Evolutionary conservation across 2,888 invertebrate genomes (phyloP), one percentile per base, ranked within the genome.

Genomic region (Pyrgus malvae): DNA sequence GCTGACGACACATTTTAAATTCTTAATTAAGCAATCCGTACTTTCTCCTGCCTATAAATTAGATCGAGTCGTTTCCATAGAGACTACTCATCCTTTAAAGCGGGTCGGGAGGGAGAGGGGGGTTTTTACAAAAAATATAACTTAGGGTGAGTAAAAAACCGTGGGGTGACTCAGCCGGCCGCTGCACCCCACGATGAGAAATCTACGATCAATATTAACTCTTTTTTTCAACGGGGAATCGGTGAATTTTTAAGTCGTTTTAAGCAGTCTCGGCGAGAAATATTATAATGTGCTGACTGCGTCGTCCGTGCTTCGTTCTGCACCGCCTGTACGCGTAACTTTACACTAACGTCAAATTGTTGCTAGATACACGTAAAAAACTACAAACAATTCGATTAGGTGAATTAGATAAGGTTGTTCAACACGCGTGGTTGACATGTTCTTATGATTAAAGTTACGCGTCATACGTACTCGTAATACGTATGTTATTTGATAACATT

Each of bases 201-300:
- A 90, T 88, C 89, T 84, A 87, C 91, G 91, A 91, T 91, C 91
- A 90, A 91, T 91, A 91, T 90, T 91, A 91, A 91, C 91, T 91
- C 91, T 91, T 91, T 90, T 87, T 90, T 90, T 86, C 75, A 82
- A 86, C 81, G 76, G 74, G 76, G 83, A 86, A 83, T 85, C 76
- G 82, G 76, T 83, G 85, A 87, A 85, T 87, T 88, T 84, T 89
- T 84, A 87, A 87, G 80, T 85, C 80, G 75, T 80, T 83, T 82
- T 80, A 78, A 83, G 76, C 76, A 72, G 66, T 57, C 54, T 60
- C 56, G 48, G 51, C 55, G 56, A 61, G 57, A 44, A 51, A 51
- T 45, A 56, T 57, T 57, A 54, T 44, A 51, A 59, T 64, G 69
- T 70, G 71, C 62, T 66, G 23, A 16, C n/a, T 54, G 41, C 12